Evolutionary conservation across 2,113 vertebrate genomes (phyloP).

Genomic region (Hemibagrus wyckioides): DNA sequence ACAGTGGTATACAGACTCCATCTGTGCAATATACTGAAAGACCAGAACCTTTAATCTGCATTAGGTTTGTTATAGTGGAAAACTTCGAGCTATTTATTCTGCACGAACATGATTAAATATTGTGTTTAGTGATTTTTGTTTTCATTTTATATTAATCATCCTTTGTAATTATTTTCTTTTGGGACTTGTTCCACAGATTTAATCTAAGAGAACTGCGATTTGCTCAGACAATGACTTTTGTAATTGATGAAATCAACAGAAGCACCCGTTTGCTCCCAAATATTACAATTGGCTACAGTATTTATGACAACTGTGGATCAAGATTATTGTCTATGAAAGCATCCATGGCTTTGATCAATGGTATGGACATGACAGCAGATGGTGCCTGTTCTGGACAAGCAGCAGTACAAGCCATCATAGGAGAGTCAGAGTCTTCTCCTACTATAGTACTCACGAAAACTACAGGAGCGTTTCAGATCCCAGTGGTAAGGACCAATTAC

Average conservation of each 20-base stretch:
- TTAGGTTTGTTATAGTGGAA: conserved; percentile 62
- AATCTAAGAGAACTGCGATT: conserved; percentile 74
- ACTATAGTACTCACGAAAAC: conserved; percentile 71
- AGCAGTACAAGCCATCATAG: conserved; percentile 71
- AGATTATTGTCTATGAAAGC: conserved; percentile 69
- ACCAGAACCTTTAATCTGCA: conserved; percentile 64
- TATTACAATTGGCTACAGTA: conserved; percentile 71
- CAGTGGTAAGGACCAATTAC: conserved; percentile 67
- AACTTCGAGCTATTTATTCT: not conserved
- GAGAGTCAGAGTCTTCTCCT: conserved; percentile 74
- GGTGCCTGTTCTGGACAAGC: conserved; percentile 64
- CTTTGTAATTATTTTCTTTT: not conserved
- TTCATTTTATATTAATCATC: not conserved
- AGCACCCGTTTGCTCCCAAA: conserved; percentile 66
- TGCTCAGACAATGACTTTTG: conserved; percentile 75
- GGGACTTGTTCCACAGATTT: conserved; percentile 57
- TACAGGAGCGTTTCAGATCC: conserved; percentile 70
- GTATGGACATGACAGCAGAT: conserved; percentile 49
- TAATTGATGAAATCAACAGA: conserved; percentile 76
- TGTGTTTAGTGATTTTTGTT: not conserved
- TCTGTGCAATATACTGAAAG: conserved; percentile 61
- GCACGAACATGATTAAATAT: not conserved
- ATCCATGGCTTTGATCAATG: conserved; percentile 72
- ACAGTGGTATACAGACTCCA: conserved; percentile 64
- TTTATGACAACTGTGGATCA: conserved; percentile 74